Base-by-base conservation (phyloP, 1,140 invertebrate species). In the Diplogasteroides magnus region DNA sequence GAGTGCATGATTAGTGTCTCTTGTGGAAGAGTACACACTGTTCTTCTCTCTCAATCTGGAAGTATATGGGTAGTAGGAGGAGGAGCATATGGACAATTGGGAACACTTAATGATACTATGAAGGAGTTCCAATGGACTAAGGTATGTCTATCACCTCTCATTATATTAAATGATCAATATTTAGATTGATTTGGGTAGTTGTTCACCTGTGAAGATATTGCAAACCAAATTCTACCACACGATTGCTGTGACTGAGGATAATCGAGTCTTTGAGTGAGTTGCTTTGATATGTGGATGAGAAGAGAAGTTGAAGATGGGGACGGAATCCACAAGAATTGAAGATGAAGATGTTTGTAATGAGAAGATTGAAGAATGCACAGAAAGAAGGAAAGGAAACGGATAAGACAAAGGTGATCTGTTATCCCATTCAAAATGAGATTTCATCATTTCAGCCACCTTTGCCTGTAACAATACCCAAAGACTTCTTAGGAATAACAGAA, bases 281-380 rank as follows among this genome's bases (percentile, higher is more conserved):
- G 6, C 37, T 48, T 48, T 48, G 6, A 48, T 48, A 11, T 48
- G 6, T 48, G 6, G 6, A 11, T 48, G 19, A 48, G 6, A 19
- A 48, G 6, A 19, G 6, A 48, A 11, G 37, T 48, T 48, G 6
- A 6, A 48, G 37, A 57, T 72, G 70, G 70, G 70, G 70, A 14
- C 27, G 65, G 26, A 72, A 72, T 28, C 70, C 70, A 0, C 70
- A 72, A 26, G 70, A 72, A 60, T 27, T 72, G n/a, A 72, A 72
- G 32, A 67, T 72, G 64, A 71, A 68, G 19, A 72, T 72, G 70
- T 72, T 72, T 28, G 55, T 72, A 11, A 67, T 72, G 64, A 61
- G 61, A 67, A 67, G 56, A 72, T 63, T 68, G 2, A 68, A 62
- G 27, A 68, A 68, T 25, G 23, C 65, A 14, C 6, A 48, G 37